A percentile compares a stretch with the other conserved stretches of the same genome.
Evolutionary conservation across 2,113 vertebrate species (phyloP).

Genomic region (Sebastes schlegelii): DNA sequence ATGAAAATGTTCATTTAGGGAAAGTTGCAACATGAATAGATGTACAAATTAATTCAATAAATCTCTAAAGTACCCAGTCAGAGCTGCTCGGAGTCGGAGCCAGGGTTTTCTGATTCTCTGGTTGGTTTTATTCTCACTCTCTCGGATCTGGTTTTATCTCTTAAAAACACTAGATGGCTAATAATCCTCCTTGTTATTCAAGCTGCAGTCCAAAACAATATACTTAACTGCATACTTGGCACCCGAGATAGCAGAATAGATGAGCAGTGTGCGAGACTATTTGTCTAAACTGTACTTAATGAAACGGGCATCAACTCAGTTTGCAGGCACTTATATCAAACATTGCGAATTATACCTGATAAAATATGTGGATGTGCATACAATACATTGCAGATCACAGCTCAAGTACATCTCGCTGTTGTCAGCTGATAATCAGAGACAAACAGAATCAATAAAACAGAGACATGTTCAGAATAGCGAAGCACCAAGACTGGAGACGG

Average conservation of each 20-base stretch:
- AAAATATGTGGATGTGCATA: conserved; percentile 19
- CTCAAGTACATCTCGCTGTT: not conserved
- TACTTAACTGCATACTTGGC: conserved; percentile 42
- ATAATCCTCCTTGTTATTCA: conserved; percentile 46
- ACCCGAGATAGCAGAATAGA: conserved; percentile 13
- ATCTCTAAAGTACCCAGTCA: conserved; percentile 39
- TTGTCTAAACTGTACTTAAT: conserved; percentile 11
- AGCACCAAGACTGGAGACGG: not conserved
- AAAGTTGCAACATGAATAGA: conserved; percentile 39
- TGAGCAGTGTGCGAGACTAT: not conserved
- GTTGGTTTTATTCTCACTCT: not conserved
- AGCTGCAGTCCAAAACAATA: conserved; percentile 48
- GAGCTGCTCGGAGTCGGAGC: conserved; percentile 26
- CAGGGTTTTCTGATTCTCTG: conserved; percentile 23
- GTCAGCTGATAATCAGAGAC: conserved; percentile 8
- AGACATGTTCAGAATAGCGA: not conserved
- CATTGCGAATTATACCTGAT: not conserved
- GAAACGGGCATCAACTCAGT: not conserved
- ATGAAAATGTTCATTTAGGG: conserved; percentile 41
- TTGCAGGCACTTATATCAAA: not conserved
- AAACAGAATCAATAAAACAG: not conserved
- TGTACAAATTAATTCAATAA: conserved; percentile 57
- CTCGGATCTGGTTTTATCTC: conserved; percentile 39
- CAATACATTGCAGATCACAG: not conserved
- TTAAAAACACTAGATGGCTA: conserved; percentile 35